phyloP scores from a whole-genome alignment of 2,113 vertebrate genomes.

The Colaptes auratus region DNA sequence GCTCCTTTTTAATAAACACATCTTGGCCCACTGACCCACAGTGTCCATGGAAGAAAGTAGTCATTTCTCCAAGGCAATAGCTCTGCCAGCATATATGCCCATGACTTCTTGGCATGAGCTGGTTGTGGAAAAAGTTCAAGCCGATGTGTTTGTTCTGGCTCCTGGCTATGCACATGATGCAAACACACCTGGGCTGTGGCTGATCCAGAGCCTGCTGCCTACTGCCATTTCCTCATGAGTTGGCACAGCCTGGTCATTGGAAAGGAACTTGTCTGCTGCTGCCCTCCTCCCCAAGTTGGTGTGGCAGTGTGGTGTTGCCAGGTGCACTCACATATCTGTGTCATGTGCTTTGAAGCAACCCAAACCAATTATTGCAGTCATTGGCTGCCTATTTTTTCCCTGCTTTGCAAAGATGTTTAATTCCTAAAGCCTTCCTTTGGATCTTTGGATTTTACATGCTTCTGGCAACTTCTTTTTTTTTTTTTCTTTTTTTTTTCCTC shows the following conservation, averaged over 20 bases:
- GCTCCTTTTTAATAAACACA: background rate
- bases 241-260: background rate
- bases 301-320: background rate
- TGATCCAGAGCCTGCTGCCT: background rate
- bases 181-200: conserved; percentile 12
- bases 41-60: background rate
- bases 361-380: background rate
- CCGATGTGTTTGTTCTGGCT: conserved; percentile 10
- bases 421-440: background rate
- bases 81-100: background rate
- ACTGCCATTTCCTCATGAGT: background rate
- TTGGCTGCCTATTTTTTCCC: background rate
- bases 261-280: background rate
- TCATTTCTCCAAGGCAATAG: background rate
- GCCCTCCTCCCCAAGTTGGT: background rate
- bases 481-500: conserved; percentile 11
- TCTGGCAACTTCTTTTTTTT: background rate
- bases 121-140: background rate
- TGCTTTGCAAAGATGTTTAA: background rate
- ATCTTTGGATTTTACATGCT: conserved; percentile 3
- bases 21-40: background rate
- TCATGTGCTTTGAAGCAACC: background rate
- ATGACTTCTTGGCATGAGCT: background rate
- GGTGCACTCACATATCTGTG: background rate
- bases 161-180: background rate